A percentile compares a stretch with the other conserved stretches of the same genome.
phyloP scores from a whole-genome alignment of 2,797 vertebrate genomes.

The Mormyrus hasselquistii region DNA sequence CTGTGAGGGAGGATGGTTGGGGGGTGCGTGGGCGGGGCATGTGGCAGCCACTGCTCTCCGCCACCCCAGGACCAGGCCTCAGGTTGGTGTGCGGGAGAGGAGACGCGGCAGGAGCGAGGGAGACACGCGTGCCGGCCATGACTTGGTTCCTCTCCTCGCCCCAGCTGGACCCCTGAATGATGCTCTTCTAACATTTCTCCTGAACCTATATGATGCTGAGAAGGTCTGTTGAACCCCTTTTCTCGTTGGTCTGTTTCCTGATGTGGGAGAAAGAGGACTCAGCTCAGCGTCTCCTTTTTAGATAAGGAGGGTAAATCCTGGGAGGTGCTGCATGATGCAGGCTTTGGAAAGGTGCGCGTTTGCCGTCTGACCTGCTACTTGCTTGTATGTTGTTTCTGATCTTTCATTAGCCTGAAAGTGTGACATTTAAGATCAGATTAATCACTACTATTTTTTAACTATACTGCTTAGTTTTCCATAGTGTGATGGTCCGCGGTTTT shows the following conservation, averaged over 20 bases:
- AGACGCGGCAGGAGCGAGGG: not conserved
- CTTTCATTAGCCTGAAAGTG: not conserved
- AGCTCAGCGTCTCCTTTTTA: not conserved
- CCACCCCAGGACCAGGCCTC: not conserved
- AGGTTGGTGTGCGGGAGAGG: not conserved
- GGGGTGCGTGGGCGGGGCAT: not conserved
- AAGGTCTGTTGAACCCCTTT: not conserved
- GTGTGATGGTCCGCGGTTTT: not conserved
- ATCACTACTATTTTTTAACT: not conserved
- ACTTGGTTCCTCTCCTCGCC: not conserved
- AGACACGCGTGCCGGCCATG: not conserved
- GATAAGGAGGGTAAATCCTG: not conserved
- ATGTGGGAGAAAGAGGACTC: not conserved
- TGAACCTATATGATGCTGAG: not conserved
- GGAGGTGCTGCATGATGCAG: not conserved
- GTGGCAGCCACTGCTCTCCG: not conserved
- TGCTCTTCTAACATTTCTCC: not conserved
- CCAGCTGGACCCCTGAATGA: not conserved
- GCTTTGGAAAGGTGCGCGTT: not conserved
- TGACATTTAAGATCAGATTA: not conserved
- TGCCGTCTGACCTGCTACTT: not conserved
- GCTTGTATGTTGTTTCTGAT: not conserved
- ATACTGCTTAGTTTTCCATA: not conserved
- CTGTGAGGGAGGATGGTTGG: not conserved
- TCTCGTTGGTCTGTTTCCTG: not conserved